Evolutionary conservation across 1,140 invertebrate genomes (phyloP).

Genomic region (Hermatobates lingyangjiaoensis): DNA sequence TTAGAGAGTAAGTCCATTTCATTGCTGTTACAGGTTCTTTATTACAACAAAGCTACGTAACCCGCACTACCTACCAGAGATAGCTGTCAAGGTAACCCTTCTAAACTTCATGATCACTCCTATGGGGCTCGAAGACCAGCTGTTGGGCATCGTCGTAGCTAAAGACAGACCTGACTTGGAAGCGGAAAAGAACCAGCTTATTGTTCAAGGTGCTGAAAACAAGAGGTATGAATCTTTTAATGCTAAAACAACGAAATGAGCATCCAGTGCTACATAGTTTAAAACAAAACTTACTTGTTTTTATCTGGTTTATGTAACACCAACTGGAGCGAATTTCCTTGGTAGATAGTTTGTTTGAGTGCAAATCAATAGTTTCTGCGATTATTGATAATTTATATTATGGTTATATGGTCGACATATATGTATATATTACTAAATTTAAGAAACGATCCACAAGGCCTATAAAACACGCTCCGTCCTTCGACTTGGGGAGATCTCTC

Average conservation of each 20-base stretch:
- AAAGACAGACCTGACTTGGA: constrained; percentile 82
- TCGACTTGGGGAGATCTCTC: no score
- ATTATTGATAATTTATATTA: no score
- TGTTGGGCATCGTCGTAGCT: constrained; percentile 76
- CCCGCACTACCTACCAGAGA: constrained; percentile 82
- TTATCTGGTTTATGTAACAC: neutral
- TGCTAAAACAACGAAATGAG: neutral
- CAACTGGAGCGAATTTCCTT: neutral
- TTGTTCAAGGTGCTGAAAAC: constrained; percentile 78
- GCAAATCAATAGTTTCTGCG: no score
- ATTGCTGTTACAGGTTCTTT: constrained; percentile 56
- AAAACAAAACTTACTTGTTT: neutral
- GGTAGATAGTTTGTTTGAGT: no score
- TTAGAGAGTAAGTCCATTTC: neutral
- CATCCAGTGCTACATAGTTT: neutral
- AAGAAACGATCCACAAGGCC: no score
- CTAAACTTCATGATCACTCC: constrained; percentile 85
- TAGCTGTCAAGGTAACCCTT: constrained; percentile 79
- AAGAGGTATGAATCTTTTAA: constrained; percentile 51
- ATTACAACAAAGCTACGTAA: constrained; percentile 88
- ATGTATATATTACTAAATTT: no score
- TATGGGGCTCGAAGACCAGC: constrained; percentile 76
- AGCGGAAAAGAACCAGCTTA: constrained; percentile 74
- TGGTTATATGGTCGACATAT: no score
- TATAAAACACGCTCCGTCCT: no score